Evolutionary conservation across 2,113 vertebrate genomes (phyloP).

Genomic region (Hypocryptadius cinnamomeus): DNA sequence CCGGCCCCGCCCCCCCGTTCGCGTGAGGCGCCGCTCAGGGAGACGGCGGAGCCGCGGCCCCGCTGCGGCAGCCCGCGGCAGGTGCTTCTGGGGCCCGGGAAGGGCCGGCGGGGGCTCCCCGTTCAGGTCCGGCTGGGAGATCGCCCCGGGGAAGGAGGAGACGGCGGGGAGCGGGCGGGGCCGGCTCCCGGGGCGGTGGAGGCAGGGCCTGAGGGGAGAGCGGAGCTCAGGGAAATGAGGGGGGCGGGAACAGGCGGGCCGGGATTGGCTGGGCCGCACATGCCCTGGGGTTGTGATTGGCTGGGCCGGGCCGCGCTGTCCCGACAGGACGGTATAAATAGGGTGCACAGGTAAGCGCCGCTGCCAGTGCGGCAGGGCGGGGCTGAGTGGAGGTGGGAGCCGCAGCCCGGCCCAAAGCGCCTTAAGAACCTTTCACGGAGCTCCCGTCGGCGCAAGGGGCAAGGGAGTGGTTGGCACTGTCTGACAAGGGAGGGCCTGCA

Average conservation of each 20-base stretch:
- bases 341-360: accelerated
- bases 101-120: not conserved
- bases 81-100: too few species aligned
- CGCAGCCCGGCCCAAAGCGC: accelerated
- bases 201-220: not conserved
- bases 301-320: not conserved
- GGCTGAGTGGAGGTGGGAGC: accelerated
- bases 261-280: not conserved
- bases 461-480: too few species aligned
- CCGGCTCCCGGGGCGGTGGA: not conserved
- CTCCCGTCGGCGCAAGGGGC: accelerated
- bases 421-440: not conserved
- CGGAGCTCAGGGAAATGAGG: too few species aligned
- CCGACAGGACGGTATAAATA: not conserved
- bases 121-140: not conserved
- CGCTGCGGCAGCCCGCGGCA: too few species aligned
- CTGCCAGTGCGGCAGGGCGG: accelerated
- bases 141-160: not conserved
- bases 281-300: not conserved
- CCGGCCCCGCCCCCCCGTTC: too few species aligned
- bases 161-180: not conserved
- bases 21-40: not conserved
- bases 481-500: not conserved
- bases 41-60: not conserved
- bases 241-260: not conserved